phyloP scores from a whole-genome alignment of 2,888 invertebrate genomes.

The Kryphioiulus occultus region DNA sequence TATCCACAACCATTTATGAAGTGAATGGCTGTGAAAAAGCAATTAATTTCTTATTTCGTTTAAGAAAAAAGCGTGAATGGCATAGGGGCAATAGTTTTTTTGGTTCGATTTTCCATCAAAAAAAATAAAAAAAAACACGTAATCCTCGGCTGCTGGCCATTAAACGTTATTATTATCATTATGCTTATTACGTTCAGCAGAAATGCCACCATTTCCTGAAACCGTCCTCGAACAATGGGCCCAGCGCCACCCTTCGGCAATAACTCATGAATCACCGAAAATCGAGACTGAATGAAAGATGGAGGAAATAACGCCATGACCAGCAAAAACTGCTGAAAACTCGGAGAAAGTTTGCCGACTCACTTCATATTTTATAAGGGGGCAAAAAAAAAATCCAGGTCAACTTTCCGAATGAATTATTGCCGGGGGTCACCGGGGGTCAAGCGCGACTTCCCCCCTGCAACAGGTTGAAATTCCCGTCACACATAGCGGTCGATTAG shows the following conservation, averaged over 20 bases:
- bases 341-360: slow-evolving; percentile 20
- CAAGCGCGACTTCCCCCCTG: neutral
- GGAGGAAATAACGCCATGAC: slow-evolving; percentile 9
- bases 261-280: neutral
- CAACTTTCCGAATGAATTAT: slow-evolving; percentile 14
- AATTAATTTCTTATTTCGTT: slow-evolving; percentile 20
- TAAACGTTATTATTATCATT: slow-evolving; percentile 20
- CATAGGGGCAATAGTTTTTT: neutral
- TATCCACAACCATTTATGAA: neutral
- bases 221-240: neutral
- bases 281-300: neutral
- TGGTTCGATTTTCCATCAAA: neutral
- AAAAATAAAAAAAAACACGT: no score
- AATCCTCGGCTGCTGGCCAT: neutral
- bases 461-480: slow-evolving; percentile 28
- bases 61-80: slow-evolving; percentile 21
- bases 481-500: slow-evolving; percentile 11
- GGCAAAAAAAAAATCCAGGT: slow-evolving; percentile 1
- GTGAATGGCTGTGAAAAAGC: neutral
- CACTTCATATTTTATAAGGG: slow-evolving; percentile 2
- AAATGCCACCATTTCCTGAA: slow-evolving; percentile 25
- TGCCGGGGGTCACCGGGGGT: neutral
- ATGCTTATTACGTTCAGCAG: neutral
- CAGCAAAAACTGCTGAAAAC: neutral
- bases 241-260: slow-evolving; percentile 4